Evolutionary conservation across 2,113 vertebrate species (phyloP).

Genomic region (Chionis minor): DNA sequence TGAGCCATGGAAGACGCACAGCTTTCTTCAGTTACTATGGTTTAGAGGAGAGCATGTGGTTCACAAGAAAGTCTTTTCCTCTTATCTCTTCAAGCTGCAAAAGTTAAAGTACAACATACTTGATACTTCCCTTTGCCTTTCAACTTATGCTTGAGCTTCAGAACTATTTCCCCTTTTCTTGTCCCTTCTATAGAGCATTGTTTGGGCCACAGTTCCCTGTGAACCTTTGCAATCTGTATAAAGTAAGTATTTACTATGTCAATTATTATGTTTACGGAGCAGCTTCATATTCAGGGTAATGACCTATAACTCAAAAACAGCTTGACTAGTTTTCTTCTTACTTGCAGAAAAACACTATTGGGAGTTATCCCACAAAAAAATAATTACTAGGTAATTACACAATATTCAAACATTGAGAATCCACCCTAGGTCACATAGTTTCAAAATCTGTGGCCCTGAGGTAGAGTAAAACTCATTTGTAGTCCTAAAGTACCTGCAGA

Average conservation of each 20-base stretch:
- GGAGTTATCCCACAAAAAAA: neutral
- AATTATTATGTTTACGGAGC: neutral
- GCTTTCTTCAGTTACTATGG: neutral
- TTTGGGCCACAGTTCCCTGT: neutral
- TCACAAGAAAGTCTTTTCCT: neutral
- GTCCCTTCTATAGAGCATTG: neutral
- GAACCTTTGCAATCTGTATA: neutral
- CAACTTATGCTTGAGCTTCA: neutral
- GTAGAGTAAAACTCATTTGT: neutral
- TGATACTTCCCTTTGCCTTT: neutral
- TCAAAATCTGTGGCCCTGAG: neutral
- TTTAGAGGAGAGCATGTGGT: neutral
- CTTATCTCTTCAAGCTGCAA: neutral
- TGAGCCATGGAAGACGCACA: neutral
- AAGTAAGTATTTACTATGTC: neutral
- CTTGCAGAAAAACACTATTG: neutral
- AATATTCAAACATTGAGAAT: neutral
- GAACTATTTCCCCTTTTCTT: neutral
- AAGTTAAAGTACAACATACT: neutral
- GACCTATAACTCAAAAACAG: neutral
- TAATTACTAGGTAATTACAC: neutral
- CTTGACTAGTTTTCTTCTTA: neutral
- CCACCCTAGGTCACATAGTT: neutral
- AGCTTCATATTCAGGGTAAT: neutral
- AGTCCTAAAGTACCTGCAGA: neutral